Evolutionary conservation across 2,888 invertebrate species (phyloP).

Genomic region (Plebejus anna): DNA sequence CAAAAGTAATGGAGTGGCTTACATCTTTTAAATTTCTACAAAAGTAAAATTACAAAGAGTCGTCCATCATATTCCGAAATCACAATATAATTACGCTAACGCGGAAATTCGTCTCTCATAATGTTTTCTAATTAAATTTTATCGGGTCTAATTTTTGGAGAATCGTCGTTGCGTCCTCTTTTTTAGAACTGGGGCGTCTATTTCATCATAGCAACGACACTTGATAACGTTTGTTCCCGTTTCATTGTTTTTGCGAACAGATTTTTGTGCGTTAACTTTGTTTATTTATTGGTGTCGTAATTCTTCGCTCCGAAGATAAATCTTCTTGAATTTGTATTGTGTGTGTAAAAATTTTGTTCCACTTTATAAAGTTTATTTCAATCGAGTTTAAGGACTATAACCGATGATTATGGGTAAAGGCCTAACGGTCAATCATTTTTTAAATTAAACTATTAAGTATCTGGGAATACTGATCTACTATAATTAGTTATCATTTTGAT

Average conservation of each 20-base stretch:
- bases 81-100: constrained; percentile 69
- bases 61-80: constrained; percentile 68
- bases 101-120: constrained; percentile 61
- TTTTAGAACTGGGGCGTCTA: constrained; percentile 30
- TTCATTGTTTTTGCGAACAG: constrained; percentile 27
- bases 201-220: constrained; percentile 28
- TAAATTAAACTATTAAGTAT: too few relatives aligned
- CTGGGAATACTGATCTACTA: too few relatives aligned
- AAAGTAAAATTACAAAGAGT: constrained; percentile 28
- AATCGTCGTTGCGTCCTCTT: constrained; percentile 29
- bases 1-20: constrained; percentile 24
- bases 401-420: not conserved
- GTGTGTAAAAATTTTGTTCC: not conserved
- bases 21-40: constrained; percentile 23
- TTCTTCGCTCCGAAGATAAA: not conserved
- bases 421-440: too few relatives aligned
- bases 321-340: not conserved
- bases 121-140: constrained; percentile 66
- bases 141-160: constrained; percentile 32
- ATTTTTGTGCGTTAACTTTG: constrained; percentile 16
- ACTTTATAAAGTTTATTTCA: not conserved
- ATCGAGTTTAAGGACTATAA: not conserved
- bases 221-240: constrained; percentile 30
- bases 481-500: too few relatives aligned
- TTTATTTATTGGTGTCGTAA: constrained; percentile 21